Percentiles rank a stretch among this genome's conserved stretches.
phyloP scores from a whole-genome alignment of 2,888 invertebrate species.

The Clivina fossor region DNA sequence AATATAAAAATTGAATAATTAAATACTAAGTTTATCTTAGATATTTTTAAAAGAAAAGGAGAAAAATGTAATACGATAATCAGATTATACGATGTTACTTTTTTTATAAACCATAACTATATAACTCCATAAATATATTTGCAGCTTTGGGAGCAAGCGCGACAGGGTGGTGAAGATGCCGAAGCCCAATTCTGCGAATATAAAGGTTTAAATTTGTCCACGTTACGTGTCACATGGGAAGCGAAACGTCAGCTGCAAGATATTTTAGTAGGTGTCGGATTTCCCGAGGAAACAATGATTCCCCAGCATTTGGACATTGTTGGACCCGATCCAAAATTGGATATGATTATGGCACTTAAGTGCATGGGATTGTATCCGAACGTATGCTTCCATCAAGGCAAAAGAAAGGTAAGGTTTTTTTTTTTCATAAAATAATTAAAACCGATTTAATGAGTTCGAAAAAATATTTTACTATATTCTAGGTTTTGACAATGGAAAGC shows the following conservation, averaged over 20 bases:
- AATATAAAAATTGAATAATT: no score
- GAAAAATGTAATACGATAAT: no score
- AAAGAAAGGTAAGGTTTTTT: constrained; percentile 69
- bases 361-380: constrained; percentile 95
- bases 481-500: constrained; percentile 92
- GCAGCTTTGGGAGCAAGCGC: constrained; percentile 71
- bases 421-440: constrained; percentile 12
- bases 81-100: no score
- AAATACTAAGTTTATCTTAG: no score
- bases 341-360: constrained; percentile 81
- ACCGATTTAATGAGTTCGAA: no score
- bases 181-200: constrained; percentile 88
- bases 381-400: constrained; percentile 93
- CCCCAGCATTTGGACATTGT: constrained; percentile 74
- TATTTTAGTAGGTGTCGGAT: constrained; percentile 71
- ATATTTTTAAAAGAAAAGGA: no score
- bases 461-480: constrained; percentile 36
- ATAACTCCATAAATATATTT: constrained; percentile 31
- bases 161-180: constrained; percentile 69
- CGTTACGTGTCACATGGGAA: constrained; percentile 88
- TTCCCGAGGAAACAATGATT: constrained; percentile 84
- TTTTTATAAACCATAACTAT: not conserved
- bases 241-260: constrained; percentile 72
- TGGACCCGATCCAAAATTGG: constrained; percentile 76
- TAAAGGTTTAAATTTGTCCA: constrained; percentile 86